Percentiles rank a stretch among this genome's conserved stretches.
These are phyloP conservation scores for Tachystola acroxantha DNA, from an alignment of 2,888 invertebrate genomes.

Conservation along the genomic window DNA sequence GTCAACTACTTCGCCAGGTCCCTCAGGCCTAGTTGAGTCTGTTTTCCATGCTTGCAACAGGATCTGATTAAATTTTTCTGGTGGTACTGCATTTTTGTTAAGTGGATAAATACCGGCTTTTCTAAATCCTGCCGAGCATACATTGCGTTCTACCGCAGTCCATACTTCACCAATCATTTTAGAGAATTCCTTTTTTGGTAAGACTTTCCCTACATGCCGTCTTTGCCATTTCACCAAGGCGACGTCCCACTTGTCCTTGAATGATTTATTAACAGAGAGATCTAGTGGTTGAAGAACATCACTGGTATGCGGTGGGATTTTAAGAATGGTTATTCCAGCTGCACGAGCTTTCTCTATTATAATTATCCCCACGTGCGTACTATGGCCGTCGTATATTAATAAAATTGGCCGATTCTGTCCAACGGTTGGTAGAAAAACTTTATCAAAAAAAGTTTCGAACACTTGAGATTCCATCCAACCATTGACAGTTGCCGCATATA, in stretches of 20 bases:
- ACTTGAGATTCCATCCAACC: slow-evolving; percentile 32
- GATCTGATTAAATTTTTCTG: slow-evolving; percentile 10
- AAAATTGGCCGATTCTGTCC: slow-evolving; percentile 20
- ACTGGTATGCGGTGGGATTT: slow-evolving; percentile 22
- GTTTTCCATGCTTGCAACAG: not conserved
- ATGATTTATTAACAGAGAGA: slow-evolving; percentile 23
- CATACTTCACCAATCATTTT: slow-evolving; percentile 20
- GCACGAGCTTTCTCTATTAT: slow-evolving; percentile 19
- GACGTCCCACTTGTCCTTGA: slow-evolving; percentile 24
- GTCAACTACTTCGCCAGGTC: not conserved
- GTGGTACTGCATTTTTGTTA: slow-evolving; percentile 14
- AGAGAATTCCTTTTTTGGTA: slow-evolving; percentile 22
- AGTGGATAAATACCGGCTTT: slow-evolving; percentile 22
- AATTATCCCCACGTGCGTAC: slow-evolving; percentile 22
- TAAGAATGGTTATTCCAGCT: slow-evolving; percentile 16
- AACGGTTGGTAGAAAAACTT: slow-evolving; percentile 12
- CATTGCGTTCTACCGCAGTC: slow-evolving; percentile 15
- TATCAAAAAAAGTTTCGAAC: slow-evolving; percentile 16
- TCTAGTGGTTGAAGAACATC: slow-evolving; percentile 21
- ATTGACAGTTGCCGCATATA: slow-evolving; percentile 20
- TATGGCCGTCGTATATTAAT: slow-evolving; percentile 27
- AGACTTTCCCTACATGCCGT: slow-evolving; percentile 16
- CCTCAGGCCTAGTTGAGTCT: not conserved
- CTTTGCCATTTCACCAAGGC: slow-evolving; percentile 23
- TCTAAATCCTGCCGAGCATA: slow-evolving; percentile 16